Evolutionary conservation across 2,888 invertebrate species (phyloP), one percentile per base, ranked within the genome.

Genomic region (Leptinotarsa juncta): DNA sequence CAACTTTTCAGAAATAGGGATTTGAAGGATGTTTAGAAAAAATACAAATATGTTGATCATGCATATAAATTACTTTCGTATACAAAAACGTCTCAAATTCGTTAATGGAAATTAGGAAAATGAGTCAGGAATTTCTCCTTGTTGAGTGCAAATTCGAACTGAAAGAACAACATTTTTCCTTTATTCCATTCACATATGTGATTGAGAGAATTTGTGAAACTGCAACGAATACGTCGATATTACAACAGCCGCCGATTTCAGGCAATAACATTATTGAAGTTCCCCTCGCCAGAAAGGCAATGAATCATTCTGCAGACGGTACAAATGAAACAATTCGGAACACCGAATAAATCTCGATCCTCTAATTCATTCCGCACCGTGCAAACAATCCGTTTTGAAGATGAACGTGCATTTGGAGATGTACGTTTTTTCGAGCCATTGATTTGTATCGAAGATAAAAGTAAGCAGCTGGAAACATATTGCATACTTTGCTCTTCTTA

Each of bases 401-500:
- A 62, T 62, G 32, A 62, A 62, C 62, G 62, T 62, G 18, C 62
- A 62, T 42, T 42, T 62, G 32, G 32, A 16, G 18, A 62, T 67
- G 67, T 67, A 26, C 18, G 51, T 26, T 26, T 26, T 68, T 26
- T 53, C 55, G 18, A 68, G 18, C 55, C 53, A 53, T 68, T 68
- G 68, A 68, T 68, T 32, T 55, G 68, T 68, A 42, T 26, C 51
- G 55, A 42, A 68, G 68, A 68, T 68, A 68, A 55, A 53, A 68
- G 26, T 68, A 48, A 68, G 55, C 68, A 68, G 26, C 32, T 12
- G 53, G 50, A 71, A 72, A 80, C 79, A 78, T 79, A 80, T 80
- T 79, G 77, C 79, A 77, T 78, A 80, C 77, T 75, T 77, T 79
- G 76, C 79, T 72, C 75, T 70, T 60, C 73, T 57, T 60, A 76